Percentiles rank a stretch among this genome's conserved stretches.
These are phyloP conservation scores for Brachionus paranguensis DNA, from an alignment of 1,140 invertebrate genomes.

Conservation along the genomic window DNA sequence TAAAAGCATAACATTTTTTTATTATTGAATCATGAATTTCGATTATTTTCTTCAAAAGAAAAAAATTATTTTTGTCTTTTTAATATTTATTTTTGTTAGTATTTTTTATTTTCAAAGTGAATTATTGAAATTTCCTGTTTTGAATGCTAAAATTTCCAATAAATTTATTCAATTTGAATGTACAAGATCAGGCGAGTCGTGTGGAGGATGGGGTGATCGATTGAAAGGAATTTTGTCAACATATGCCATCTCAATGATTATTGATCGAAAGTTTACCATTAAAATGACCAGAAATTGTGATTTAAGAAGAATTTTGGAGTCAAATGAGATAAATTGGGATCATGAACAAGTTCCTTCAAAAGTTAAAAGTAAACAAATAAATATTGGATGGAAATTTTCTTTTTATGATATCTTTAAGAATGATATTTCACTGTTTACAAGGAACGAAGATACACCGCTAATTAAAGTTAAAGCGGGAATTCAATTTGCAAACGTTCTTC, in stretches of 20 bases:
- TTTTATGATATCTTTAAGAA: neutral
- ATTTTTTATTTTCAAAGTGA: too few species aligned
- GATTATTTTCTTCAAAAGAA: too few species aligned
- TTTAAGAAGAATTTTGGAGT: neutral
- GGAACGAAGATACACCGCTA: neutral
- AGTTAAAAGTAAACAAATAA: neutral
- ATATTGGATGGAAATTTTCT: neutral
- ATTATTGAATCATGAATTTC: neutral
- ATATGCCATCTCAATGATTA: neutral
- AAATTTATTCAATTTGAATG: constrained; percentile 1
- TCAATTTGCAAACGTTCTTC: neutral
- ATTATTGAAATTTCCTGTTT: neutral
- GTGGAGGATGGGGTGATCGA: constrained; percentile 4
- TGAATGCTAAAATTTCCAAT: neutral
- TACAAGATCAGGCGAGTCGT: neutral
- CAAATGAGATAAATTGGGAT: constrained; percentile 1
- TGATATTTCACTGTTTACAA: neutral
- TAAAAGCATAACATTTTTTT: too few species aligned
- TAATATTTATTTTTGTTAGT: too few species aligned
- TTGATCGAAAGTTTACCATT: neutral
- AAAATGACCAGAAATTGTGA: constrained; percentile 27
- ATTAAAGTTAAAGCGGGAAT: neutral
- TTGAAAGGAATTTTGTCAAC: constrained; percentile 17
- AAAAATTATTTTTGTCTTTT: too few species aligned
- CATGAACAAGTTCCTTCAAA: neutral